A percentile compares a stretch with the other conserved stretches of the same genome.
Evolutionary conservation across 2,113 vertebrate genomes (phyloP).

Genomic region (Illadopsis cleaveri): DNA sequence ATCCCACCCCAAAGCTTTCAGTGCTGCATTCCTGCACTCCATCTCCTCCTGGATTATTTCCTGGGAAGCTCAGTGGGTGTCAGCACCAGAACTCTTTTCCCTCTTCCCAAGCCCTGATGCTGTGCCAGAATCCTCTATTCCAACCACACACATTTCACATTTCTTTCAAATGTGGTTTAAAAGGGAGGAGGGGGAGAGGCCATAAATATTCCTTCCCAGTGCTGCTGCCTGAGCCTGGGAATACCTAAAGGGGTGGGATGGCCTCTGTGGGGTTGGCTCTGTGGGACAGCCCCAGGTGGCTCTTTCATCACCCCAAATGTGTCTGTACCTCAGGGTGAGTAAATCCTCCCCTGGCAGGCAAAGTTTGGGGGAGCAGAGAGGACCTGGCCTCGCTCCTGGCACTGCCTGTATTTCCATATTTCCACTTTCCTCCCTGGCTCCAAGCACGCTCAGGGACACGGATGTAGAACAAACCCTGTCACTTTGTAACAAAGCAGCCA

Average conservation of each 20-base stretch:
- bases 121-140: neutral
- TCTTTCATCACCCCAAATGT: neutral
- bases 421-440: neutral
- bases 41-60: neutral
- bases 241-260: neutral
- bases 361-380: neutral
- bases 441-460: fast-evolving
- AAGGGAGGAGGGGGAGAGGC: neutral
- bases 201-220: neutral
- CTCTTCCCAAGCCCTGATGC: neutral
- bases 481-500: neutral
- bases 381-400: neutral
- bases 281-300: neutral
- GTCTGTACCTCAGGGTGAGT: neutral
- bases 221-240: neutral
- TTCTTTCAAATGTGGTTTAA: neutral
- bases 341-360: neutral
- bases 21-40: neutral
- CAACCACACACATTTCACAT: neutral
- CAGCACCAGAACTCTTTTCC: neutral
- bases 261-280: neutral
- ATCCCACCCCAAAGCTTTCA: neutral
- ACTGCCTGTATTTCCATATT: neutral
- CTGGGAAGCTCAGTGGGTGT: neutral
- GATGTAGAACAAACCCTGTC: neutral